Evolutionary conservation across 2,113 vertebrate species (phyloP).

Genomic region (Pyrgilauda ruficollis): DNA sequence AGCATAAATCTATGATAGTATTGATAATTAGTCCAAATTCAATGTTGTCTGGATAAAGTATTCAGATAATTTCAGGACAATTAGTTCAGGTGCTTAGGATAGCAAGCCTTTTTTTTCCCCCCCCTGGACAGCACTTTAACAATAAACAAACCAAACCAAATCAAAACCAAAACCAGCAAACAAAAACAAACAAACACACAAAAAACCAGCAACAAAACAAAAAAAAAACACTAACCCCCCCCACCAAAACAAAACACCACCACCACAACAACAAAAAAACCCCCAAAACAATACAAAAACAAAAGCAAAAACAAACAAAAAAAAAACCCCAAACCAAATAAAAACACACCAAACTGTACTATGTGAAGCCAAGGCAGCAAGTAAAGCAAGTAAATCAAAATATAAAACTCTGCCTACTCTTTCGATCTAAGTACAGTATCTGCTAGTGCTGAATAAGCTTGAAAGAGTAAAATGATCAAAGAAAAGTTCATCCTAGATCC

Average conservation of each 20-base stretch:
- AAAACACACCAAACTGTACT: background rate
- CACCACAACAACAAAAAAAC: background rate
- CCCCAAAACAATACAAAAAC: background rate
- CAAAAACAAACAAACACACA: background rate
- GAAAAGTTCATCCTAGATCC: background rate
- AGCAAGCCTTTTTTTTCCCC: accelerated
- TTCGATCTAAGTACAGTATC: background rate
- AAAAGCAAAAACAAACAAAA: background rate
- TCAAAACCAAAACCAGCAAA: background rate
- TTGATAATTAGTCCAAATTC: background rate
- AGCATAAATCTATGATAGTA: background rate
- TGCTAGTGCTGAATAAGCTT: background rate
- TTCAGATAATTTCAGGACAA: background rate
- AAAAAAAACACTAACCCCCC: background rate
- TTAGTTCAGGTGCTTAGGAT: background rate
- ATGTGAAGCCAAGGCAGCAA: background rate
- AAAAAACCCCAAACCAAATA: background rate
- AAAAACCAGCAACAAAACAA: background rate
- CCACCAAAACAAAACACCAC: background rate
- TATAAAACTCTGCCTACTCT: background rate
- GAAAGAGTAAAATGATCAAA: constrained; percentile 14
- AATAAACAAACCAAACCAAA: background rate
- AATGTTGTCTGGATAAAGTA: background rate
- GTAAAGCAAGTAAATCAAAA: background rate
- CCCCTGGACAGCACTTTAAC: background rate